A percentile compares a stretch with the other conserved stretches of the same genome.
These are phyloP conservation scores for Eristalis arbustorum DNA, from an alignment of 2,888 invertebrate species.

Conservation along the genomic window DNA sequence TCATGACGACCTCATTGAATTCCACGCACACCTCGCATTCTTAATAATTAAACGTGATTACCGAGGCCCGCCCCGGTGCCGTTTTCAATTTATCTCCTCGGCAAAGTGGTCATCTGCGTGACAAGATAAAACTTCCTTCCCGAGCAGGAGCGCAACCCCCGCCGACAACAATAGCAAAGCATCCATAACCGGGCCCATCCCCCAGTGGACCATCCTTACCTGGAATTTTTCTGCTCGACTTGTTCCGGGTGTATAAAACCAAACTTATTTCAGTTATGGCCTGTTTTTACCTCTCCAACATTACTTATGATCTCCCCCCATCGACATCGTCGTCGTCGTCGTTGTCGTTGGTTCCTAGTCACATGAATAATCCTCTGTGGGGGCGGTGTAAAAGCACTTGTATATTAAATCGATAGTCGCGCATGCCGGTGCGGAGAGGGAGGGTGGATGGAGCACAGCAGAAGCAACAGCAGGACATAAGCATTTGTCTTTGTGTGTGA, in stretches of 20 bases:
- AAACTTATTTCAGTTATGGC: slow-evolving; percentile 37
- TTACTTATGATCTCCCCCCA: slow-evolving; percentile 16
- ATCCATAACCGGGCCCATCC: slow-evolving; percentile 15
- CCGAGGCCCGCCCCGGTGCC: neutral
- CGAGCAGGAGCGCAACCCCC: neutral
- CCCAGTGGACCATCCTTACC: neutral
- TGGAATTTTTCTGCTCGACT: slow-evolving; percentile 7
- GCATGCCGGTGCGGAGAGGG: slow-evolving; percentile 13
- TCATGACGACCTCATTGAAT: neutral
- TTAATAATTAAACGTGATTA: neutral
- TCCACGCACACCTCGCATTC: neutral
- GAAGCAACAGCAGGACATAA: slow-evolving; percentile 53
- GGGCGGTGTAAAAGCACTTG: slow-evolving; percentile 25
- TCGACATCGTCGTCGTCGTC: slow-evolving; percentile 4
- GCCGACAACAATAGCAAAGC: slow-evolving; percentile 26
- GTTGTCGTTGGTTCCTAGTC: slow-evolving; percentile 11
- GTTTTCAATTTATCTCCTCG: neutral
- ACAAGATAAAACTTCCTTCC: neutral
- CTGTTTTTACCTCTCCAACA: slow-evolving; percentile 21
- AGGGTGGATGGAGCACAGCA: neutral
- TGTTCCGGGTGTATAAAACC: slow-evolving; percentile 35
- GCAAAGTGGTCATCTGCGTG: neutral
- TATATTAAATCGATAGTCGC: slow-evolving; percentile 60
- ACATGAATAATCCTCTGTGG: slow-evolving; percentile 30
- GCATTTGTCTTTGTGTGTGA: slow-evolving; percentile 41